Evolutionary conservation across 2,113 vertebrate species (phyloP).

Genomic region (Heptranchias perlo): DNA sequence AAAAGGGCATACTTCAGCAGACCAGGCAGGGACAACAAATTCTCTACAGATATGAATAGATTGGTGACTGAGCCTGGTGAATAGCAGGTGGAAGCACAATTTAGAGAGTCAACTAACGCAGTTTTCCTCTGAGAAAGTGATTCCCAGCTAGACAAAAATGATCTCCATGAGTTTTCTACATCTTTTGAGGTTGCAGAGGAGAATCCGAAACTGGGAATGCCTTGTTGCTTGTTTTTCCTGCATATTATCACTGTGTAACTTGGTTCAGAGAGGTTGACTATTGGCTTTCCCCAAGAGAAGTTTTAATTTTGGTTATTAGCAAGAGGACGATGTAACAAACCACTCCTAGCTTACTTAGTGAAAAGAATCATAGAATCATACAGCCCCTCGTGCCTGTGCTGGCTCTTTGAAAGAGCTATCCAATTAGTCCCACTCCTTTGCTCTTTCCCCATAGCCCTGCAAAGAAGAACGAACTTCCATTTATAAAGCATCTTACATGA

Average conservation of each 20-base stretch:
- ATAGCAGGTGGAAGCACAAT: not conserved
- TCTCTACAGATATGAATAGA: not conserved
- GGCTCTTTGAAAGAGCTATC: not conserved
- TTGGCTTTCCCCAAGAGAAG: not conserved
- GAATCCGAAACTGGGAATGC: not conserved
- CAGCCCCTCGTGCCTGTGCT: not conserved
- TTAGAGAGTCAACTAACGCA: not conserved
- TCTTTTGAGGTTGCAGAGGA: not conserved
- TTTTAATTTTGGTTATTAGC: not conserved
- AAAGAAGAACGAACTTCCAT: not conserved
- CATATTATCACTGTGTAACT: not conserved
- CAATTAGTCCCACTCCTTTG: not conserved
- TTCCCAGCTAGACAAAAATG: not conserved
- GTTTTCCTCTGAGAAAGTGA: not conserved
- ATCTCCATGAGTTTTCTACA: not conserved
- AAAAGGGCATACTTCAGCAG: not conserved
- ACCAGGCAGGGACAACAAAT: not conserved
- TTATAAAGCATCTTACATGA: not conserved
- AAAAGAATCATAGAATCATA: not conserved
- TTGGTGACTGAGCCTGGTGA: not conserved
- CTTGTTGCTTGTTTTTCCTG: not conserved
- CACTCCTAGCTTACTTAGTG: not conserved
- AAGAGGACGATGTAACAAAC: not conserved
- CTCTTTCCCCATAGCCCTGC: not conserved
- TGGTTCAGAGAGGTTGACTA: not conserved